Conservation (phyloP, 1,140 invertebrate genomes). For the Penaeus japonicus region DNA sequence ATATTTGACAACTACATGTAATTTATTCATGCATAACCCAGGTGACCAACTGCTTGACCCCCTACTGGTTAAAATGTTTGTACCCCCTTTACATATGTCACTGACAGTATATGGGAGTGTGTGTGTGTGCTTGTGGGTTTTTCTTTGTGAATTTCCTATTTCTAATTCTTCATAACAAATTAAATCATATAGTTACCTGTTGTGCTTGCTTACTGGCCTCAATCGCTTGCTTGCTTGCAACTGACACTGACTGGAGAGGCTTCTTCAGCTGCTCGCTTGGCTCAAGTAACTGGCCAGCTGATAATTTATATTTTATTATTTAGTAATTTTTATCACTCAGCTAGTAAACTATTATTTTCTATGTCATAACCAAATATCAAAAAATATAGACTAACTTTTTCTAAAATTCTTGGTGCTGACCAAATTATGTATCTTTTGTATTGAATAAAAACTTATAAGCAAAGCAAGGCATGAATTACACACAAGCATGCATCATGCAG, state of each 20-base stretch:
- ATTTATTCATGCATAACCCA: too few species aligned
- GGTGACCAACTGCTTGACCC: too few species aligned
- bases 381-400: too few species aligned
- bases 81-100: too few species aligned
- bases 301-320: slow-evolving; percentile 28
- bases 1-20: too few species aligned
- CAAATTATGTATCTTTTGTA: too few species aligned
- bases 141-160: too few species aligned
- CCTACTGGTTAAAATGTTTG: too few species aligned
- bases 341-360: neutral
- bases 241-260: slow-evolving; percentile 82
- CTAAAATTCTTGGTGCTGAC: too few species aligned
- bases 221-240: slow-evolving; percentile 81
- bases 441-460: too few species aligned
- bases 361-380: neutral
- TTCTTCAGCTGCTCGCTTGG: slow-evolving; percentile 87
- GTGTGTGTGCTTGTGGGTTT: too few species aligned
- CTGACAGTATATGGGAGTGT: too few species aligned
- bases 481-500: slow-evolving; percentile 15
- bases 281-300: slow-evolving; percentile 85
- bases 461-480: neutral
- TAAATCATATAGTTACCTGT: slow-evolving; percentile 67
- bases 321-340: neutral
- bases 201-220: slow-evolving; percentile 84
- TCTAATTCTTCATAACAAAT: neutral